Evolutionary conservation across 1,140 invertebrate genomes (phyloP), one percentile per base, ranked within the genome.

Genomic region (Phocides pigmalion): DNA sequence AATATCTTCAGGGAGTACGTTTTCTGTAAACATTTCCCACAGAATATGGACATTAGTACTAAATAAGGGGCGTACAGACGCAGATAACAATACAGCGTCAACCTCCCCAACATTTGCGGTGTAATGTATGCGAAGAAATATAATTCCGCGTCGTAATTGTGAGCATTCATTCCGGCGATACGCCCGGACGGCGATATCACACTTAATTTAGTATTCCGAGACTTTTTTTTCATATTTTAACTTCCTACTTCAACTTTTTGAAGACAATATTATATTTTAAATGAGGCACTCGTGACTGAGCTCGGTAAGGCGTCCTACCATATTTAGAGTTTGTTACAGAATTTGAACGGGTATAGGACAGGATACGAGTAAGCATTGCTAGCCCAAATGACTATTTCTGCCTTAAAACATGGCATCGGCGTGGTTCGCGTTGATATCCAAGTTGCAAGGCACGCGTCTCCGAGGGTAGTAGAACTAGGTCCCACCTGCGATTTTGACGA

Each of bases 11-110:
- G 12, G 3, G 35, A n/a, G n/a, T 3, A 39, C 12, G 12, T 39
- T 39, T 14, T 39, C 35, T 39, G 35, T 39, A 14, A 39, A 39
- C 35, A 39, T 39, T 11, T 39, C n/a, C 5, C 35, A 4, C 12
- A 39, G 12, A 39, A 39, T 39, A 39, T 39, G 35, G 2, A 9
- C 35, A 9, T 39, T 39, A 39, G n/a, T 14, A 14, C 35, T 39
- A 39, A 39, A 39, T 14, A 14, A 32, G 12, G 35, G 35, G 5
- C 35, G 12, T 39, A 39, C 35, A 39, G 28, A 39, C n/a, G 35
- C n/a, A 14, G 35, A 39, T 39, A 39, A 39, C 35, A 39, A 39
- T 14, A 39, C 35, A 12, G 35, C n/a, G 35, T 39, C 35, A 39
- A 14, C 2, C 8, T 39, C n/a, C n/a, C n/a, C 35, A 9, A 5